A percentile compares a stretch with the other conserved stretches of the same genome.
Evolutionary conservation across 2,888 invertebrate genomes (phyloP).

Genomic region (Andrena minutula): DNA sequence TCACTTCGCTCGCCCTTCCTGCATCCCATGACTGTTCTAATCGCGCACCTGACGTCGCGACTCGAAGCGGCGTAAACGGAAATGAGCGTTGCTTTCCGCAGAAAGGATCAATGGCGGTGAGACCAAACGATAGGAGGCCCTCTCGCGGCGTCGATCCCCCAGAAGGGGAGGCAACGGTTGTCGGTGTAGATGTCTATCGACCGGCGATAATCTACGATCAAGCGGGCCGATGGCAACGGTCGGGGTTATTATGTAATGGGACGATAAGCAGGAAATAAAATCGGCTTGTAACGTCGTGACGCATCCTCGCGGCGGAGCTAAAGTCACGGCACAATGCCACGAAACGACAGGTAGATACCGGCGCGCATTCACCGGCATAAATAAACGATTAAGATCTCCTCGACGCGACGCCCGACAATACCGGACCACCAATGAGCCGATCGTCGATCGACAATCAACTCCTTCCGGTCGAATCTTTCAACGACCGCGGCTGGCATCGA

Average conservation of each 20-base stretch:
- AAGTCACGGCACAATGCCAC: conserved; percentile 61
- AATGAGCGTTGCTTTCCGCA: conserved; percentile 36
- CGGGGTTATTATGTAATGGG: conserved; percentile 74
- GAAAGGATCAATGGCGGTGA: conserved; percentile 61
- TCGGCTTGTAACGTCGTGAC: conserved; percentile 74
- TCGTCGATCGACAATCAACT: conserved; percentile 34
- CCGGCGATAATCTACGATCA: conserved; percentile 72
- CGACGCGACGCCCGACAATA: conserved; percentile 70
- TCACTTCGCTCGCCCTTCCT: neutral
- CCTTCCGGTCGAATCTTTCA: conserved; percentile 56
- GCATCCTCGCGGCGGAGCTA: conserved; percentile 51
- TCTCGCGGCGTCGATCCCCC: conserved; percentile 25
- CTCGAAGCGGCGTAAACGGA: conserved; percentile 24
- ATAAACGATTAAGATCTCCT: conserved; percentile 77
- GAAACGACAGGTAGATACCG: conserved; percentile 72
- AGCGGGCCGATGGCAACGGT: conserved; percentile 56
- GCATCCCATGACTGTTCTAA: conserved; percentile 13
- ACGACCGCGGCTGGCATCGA: conserved; percentile 4
- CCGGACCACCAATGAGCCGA: conserved; percentile 76
- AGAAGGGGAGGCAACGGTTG: conserved; percentile 64
- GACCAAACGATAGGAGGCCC: conserved; percentile 58
- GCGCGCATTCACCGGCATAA: conserved; percentile 68
- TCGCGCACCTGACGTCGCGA: conserved; percentile 26
- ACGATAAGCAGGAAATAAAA: conserved; percentile 70
- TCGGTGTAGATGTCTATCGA: conserved; percentile 72